A percentile compares a stretch with the other conserved stretches of the same genome.
These are phyloP conservation scores for Dasyornis broadbenti DNA, from an alignment of 2,113 vertebrate species.

Conservation along the genomic window DNA sequence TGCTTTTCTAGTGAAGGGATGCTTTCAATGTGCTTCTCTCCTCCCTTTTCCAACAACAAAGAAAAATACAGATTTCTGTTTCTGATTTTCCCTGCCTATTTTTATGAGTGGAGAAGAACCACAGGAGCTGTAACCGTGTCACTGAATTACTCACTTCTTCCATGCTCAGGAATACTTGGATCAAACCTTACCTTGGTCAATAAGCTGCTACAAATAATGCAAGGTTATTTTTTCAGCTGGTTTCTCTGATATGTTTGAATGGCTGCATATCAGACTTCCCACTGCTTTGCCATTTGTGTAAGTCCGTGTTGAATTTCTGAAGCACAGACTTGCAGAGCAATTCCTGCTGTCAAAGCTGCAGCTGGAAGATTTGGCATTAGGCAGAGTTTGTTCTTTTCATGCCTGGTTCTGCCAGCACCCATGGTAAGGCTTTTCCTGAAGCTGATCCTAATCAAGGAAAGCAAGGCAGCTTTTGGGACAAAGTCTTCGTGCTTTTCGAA, in stretches of 20 bases:
- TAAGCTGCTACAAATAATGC: not conserved
- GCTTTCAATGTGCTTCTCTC: not conserved
- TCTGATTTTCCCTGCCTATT: not conserved
- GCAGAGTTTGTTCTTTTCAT: not conserved
- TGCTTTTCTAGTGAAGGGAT: not conserved
- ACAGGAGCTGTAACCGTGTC: not conserved
- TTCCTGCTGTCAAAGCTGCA: not conserved
- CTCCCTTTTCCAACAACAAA: not conserved
- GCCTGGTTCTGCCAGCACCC: not conserved
- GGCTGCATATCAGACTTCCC: not conserved
- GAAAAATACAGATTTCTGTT: not conserved
- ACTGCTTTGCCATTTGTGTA: not conserved
- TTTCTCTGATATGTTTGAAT: not conserved
- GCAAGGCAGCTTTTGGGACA: slow-evolving; percentile 5
- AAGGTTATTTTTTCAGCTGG: not conserved
- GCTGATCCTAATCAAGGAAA: slow-evolving; percentile 15
- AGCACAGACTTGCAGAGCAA: not conserved
- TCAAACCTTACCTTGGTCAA: not conserved
- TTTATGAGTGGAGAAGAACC: not conserved
- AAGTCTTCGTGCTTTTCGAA: not conserved
- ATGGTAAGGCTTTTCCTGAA: not conserved
- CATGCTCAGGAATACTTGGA: not conserved
- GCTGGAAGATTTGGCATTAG: not conserved
- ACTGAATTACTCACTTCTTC: not conserved
- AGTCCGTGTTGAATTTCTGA: not conserved